Base-by-base conservation (phyloP, 2,797 vertebrate genomes). In the Manis crassicaudata region DNA sequence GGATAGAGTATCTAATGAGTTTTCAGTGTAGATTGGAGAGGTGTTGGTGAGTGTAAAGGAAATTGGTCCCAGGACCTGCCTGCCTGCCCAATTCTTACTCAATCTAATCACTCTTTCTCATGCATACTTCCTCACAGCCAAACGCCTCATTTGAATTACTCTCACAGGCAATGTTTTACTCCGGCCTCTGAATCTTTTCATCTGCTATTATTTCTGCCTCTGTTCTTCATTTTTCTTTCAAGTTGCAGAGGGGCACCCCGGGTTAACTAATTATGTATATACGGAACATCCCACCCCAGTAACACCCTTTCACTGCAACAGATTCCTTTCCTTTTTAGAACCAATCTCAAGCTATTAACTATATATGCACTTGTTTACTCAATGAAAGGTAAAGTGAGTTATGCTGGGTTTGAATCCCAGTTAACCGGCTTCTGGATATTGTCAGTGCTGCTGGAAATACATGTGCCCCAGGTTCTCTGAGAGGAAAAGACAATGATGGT, bases 161-260 rank as follows among this genome's bases (percentile, higher is more conserved):
- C 72, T 87, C 63, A 73, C 29, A 88, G 40, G 89, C 14, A 10
- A 43, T 60, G 52, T 37, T 88, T 75, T 62, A 58, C 60, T 3
- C 35, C 35, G 81, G 46, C 27, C 58, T 90, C 50, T 65, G 43
- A 76, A 77, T 63, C 62, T 52, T 60, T 93, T 88, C 54, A 37
- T 40, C 40, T 56, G 29, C 8, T 52, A 25, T 86, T 68, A 62
- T 35, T 63, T 86, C 37, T 87, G 14, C 73, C 23, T 88, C 50
- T 94, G 10, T 60, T 92, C 50, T 91, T 65, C 37, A 62, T 60
- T 70, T 77, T 62, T 40, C 43, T n/a, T 56, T 81, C 35, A 80
- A 10, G 11, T 92, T 87, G 60, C 8, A 62, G 23, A 70, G 13
- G 13, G 12, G 16, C 70, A 76, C 62, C 60, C 73, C 13, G 46